Conservation (phyloP, 2,888 invertebrate species). For the Marasmarcha lunaedactyla region DNA sequence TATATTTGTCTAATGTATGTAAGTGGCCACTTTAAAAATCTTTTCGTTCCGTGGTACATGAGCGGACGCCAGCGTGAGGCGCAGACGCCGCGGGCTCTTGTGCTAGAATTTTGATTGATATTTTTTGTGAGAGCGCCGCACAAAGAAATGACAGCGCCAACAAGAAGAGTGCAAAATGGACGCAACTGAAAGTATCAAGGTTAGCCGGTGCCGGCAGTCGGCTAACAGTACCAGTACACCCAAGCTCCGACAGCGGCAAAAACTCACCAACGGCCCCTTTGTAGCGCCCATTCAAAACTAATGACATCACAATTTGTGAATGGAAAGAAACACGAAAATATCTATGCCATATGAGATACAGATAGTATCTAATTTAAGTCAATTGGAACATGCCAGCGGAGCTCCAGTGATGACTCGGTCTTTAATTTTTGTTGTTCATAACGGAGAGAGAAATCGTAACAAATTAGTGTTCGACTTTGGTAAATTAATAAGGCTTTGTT, state of each 20-base stretch:
- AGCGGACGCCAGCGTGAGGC: slow-evolving; percentile 37
- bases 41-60: not conserved
- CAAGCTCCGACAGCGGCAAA: not conserved
- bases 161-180: slow-evolving; percentile 66
- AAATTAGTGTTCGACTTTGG: slow-evolving; percentile 23
- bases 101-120: slow-evolving; percentile 71
- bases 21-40: too few species aligned
- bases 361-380: slow-evolving; percentile 40
- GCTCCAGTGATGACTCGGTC: too few species aligned
- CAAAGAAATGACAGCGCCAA: slow-evolving; percentile 66
- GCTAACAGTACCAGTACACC: slow-evolving; percentile 44
- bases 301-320: slow-evolving; percentile 48
- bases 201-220: slow-evolving; percentile 57
- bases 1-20: too few species aligned
- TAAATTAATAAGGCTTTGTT: too few species aligned
- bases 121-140: slow-evolving; percentile 67
- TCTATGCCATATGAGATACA: slow-evolving; percentile 31
- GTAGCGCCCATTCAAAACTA: slow-evolving; percentile 46
- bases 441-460: slow-evolving; percentile 31
- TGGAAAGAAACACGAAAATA: slow-evolving; percentile 29
- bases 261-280: slow-evolving; percentile 30
- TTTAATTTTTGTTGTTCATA: slow-evolving; percentile 21
- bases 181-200: slow-evolving; percentile 69
- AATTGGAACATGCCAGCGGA: not conserved
- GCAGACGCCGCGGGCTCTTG: slow-evolving; percentile 58